Conservation (phyloP, 2,797 vertebrate genomes). For the Babyrousa celebensis region DNA sequence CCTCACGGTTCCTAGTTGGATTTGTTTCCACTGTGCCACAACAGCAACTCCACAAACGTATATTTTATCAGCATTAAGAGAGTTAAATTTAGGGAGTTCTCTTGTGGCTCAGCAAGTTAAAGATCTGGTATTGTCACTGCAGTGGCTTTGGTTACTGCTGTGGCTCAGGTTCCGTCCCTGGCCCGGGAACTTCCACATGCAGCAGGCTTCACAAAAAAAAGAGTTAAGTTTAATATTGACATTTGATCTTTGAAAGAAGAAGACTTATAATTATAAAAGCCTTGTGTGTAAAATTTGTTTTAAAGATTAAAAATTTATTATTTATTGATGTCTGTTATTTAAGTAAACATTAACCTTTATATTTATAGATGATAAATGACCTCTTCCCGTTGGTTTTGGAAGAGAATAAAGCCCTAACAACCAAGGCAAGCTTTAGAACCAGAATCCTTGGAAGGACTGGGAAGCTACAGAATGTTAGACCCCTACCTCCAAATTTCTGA, state of each 20-base stretch:
- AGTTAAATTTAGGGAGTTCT: neutral
- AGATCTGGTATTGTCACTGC: too few species aligned
- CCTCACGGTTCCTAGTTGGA: too few species aligned
- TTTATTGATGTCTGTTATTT: conserved; percentile 16
- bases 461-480: neutral
- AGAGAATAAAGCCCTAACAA: conserved; percentile 35
- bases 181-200: too few species aligned
- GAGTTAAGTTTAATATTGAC: conserved; percentile 15
- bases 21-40: too few species aligned
- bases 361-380: conserved; percentile 7
- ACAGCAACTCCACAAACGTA: too few species aligned
- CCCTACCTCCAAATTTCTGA: neutral
- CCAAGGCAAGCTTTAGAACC: neutral
- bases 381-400: conserved; percentile 29
- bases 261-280: neutral
- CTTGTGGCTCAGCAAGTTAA: too few species aligned
- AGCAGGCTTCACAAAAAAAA: neutral
- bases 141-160: too few species aligned
- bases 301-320: conserved; percentile 14
- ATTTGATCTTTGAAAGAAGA: conserved; percentile 64
- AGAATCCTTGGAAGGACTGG: neutral
- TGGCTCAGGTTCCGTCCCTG: too few species aligned
- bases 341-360: neutral
- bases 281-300: neutral
- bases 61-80: conserved; percentile 47